phyloP scores from a whole-genome alignment of 2,888 invertebrate species.

The Drosophila hawaiiensis region DNA sequence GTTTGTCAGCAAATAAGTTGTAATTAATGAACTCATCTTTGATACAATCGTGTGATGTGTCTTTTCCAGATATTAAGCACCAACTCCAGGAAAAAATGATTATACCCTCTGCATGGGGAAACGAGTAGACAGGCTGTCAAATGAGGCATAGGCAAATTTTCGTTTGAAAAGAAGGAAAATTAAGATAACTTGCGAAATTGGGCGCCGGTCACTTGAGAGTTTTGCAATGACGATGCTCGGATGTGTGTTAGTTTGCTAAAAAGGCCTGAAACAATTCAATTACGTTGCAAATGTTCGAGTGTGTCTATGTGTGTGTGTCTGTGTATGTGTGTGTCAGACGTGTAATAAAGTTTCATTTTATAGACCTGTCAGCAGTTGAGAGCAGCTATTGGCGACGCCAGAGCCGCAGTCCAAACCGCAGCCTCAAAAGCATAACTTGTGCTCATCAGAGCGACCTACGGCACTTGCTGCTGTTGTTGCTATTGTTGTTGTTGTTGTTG shows the following conservation, averaged over 20 bases:
- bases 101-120: background rate
- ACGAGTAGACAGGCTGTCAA: constrained; percentile 20
- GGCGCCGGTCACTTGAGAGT: constrained; percentile 20
- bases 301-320: constrained; percentile 30
- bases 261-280: constrained; percentile 78
- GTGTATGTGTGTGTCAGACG: constrained; percentile 42
- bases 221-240: constrained; percentile 9
- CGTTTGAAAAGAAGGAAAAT: constrained; percentile 51
- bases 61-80: background rate
- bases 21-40: background rate
- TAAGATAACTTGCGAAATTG: constrained; percentile 64
- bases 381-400: constrained; percentile 65
- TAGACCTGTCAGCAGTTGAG: constrained; percentile 74
- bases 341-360: constrained; percentile 79
- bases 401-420: constrained; percentile 52
- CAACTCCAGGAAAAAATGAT: background rate
- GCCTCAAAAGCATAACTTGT: constrained; percentile 72
- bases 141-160: constrained; percentile 67
- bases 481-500: constrained; percentile 28
- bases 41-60: fast-evolving
- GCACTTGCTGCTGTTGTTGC: constrained; percentile 1
- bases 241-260: constrained; percentile 39
- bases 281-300: constrained; percentile 62
- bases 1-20: background rate
- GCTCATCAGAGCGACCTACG: constrained; percentile 65